phyloP scores from a whole-genome alignment of 2,888 invertebrate genomes.

The Pomacea canaliculata region DNA sequence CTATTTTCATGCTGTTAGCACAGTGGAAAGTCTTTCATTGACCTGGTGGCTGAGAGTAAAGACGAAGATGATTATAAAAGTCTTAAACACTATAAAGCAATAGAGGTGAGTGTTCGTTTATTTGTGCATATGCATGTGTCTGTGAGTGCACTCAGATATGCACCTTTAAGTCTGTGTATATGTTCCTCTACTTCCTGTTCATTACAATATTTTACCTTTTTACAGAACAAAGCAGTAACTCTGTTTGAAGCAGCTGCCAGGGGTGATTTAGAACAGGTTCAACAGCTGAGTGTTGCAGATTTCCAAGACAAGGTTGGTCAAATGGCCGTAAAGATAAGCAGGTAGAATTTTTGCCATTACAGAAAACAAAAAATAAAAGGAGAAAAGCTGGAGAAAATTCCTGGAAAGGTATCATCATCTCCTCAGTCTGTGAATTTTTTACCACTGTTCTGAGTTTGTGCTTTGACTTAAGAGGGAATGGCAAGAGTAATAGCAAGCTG shows the following conservation, averaged over 20 bases:
- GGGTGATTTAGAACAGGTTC: conserved; percentile 41
- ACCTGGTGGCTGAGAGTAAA: conserved; percentile 26
- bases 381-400: too few species aligned
- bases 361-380: too few species aligned
- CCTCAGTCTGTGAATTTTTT: too few species aligned
- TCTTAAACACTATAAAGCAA: conserved; percentile 31
- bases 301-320: conserved; percentile 54
- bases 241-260: conserved; percentile 50
- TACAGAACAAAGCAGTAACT: conserved; percentile 45
- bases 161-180: too few species aligned
- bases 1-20: conserved; percentile 16
- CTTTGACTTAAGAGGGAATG: too few species aligned
- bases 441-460: too few species aligned
- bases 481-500: too few species aligned
- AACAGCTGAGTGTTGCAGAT: conserved; percentile 44
- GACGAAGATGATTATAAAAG: conserved; percentile 34
- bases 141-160: too few species aligned
- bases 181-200: too few species aligned
- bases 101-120: conserved; percentile 23
- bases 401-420: too few species aligned
- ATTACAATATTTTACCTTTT: background rate
- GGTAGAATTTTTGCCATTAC: too few species aligned
- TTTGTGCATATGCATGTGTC: background rate
- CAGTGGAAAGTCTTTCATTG: conserved; percentile 31
- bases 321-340: background rate